These are phyloP conservation scores for Brevimyrus niger DNA, from an alignment of 2,113 vertebrate genomes.

Conservation along the genomic window DNA sequence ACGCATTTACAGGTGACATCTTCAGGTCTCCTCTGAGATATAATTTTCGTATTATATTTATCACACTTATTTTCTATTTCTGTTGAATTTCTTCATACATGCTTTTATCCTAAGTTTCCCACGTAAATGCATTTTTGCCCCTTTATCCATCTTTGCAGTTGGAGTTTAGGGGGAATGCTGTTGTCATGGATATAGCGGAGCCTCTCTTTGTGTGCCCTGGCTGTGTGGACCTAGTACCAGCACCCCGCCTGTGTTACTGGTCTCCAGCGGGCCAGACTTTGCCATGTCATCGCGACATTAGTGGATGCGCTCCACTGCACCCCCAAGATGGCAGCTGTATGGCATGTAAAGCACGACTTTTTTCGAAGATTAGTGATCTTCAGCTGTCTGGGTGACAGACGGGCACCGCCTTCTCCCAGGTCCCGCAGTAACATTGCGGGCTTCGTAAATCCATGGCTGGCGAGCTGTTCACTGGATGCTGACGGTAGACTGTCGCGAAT, in stretches of 20 bases:
- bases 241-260: background rate
- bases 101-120: background rate
- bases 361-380: background rate
- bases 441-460: background rate
- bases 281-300: background rate
- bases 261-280: background rate
- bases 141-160: background rate
- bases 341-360: background rate
- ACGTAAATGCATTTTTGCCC: background rate
- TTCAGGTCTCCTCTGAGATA: background rate
- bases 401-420: background rate
- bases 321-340: background rate
- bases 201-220: background rate
- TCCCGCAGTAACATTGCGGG: background rate
- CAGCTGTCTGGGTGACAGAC: background rate
- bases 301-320: background rate
- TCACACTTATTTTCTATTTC: background rate
- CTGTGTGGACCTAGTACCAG: background rate
- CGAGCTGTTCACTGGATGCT: background rate
- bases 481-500: background rate
- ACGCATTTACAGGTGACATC: background rate
- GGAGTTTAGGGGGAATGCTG: background rate
- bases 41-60: background rate
- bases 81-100: background rate
- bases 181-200: background rate